Conservation (phyloP, 1,140 invertebrate species). For the Lethrus apterus region DNA sequence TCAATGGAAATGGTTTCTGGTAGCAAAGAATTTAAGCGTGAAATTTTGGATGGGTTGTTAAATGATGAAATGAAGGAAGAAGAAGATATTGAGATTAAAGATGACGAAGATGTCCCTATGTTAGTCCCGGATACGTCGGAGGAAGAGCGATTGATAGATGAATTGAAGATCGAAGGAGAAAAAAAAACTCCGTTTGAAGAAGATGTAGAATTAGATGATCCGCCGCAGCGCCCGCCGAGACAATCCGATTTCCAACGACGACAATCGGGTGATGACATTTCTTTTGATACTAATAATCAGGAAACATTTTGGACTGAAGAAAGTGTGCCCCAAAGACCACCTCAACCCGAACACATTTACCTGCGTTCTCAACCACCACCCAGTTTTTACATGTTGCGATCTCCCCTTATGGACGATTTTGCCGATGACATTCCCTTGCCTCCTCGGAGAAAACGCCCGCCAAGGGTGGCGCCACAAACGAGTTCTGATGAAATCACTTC, state of each 20-base stretch:
- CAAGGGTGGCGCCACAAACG: conserved; percentile 39
- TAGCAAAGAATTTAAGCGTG: no score
- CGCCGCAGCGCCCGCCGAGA: conserved; percentile 12
- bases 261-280: conserved; percentile 6
- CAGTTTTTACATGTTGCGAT: conserved; percentile 38
- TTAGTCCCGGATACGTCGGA: conserved; percentile 9
- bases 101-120: not conserved
- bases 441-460: conserved; percentile 33
- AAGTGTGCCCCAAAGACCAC: no score
- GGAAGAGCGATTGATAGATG: conserved; percentile 10
- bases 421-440: conserved; percentile 37
- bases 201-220: conserved; percentile 4
- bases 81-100: no score
- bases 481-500: conserved; percentile 45
- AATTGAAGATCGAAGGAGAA: conserved; percentile 22
- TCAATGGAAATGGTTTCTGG: no score
- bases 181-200: conserved; percentile 39
- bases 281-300: no score
- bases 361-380: conserved; percentile 36
- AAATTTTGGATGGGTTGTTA: no score
- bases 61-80: no score
- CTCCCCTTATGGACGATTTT: conserved; percentile 43
- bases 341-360: conserved; percentile 40
- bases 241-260: conserved; percentile 5
- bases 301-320: no score